phyloP scores from a whole-genome alignment of 2,113 vertebrate genomes.

The Calidris pygmaea region DNA sequence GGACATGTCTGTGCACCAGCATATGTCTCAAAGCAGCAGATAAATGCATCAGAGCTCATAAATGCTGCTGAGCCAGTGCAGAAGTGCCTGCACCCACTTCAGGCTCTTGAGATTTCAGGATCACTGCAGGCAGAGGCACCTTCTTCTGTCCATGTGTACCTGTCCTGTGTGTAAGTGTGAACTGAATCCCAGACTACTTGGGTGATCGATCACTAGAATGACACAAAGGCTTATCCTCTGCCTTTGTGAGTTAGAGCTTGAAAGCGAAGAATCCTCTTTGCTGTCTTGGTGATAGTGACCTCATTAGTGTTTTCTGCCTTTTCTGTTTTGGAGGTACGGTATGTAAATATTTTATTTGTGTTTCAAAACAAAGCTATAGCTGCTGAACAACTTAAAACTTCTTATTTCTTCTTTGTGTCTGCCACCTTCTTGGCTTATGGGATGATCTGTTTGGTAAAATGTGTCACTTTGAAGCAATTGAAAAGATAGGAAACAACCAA shows the following conservation, averaged over 20 bases:
- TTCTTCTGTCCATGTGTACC: accelerated
- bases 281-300: not conserved
- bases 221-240: not conserved
- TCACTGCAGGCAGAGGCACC: not conserved
- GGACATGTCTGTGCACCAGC: not conserved
- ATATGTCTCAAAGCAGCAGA: not conserved
- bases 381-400: not conserved
- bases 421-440: not conserved
- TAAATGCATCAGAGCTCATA: not conserved
- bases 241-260: not conserved
- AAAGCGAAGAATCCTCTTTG: not conserved
- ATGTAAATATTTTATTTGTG: not conserved
- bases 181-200: not conserved
- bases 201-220: not conserved
- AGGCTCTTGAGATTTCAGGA: not conserved
- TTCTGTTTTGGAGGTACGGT: not conserved
- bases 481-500: not conserved
- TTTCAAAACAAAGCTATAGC: not conserved
- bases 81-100: not conserved
- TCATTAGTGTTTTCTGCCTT: not conserved
- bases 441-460: not conserved
- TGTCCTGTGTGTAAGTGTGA: not conserved
- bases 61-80: not conserved
- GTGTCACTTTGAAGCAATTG: not conserved
- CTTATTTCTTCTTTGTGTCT: not conserved